A percentile compares a stretch with the other conserved stretches of the same genome.
phyloP scores from a whole-genome alignment of 2,888 invertebrate species.

The Drosophila algonquin region DNA sequence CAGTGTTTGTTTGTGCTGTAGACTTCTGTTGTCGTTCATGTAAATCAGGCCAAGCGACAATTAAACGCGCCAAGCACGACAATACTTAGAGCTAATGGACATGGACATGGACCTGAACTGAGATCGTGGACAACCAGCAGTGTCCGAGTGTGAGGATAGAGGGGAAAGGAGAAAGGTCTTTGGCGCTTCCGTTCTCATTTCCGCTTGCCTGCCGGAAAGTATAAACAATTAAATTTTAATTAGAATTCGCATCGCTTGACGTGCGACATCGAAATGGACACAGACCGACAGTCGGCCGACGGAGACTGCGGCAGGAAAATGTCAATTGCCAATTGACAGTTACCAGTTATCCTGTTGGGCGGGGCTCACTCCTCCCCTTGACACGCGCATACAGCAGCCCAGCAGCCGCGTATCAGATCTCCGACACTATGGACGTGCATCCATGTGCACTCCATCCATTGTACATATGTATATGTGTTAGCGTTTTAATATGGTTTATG shows the following conservation, averaged over 20 bases:
- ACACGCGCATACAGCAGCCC: neutral
- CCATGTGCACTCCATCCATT: too few relatives aligned
- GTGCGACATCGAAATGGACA: slow-evolving; percentile 40
- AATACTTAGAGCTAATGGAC: slow-evolving; percentile 67
- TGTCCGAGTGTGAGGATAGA: neutral
- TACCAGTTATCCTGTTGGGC: slow-evolving; percentile 2
- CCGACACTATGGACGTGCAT: neutral
- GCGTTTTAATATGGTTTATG: too few relatives aligned
- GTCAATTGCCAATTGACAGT: slow-evolving; percentile 21
- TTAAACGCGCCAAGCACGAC: slow-evolving; percentile 71
- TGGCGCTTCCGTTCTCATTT: slow-evolving; percentile 53
- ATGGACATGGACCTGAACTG: slow-evolving; percentile 29
- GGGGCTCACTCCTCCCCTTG: slow-evolving; percentile 9
- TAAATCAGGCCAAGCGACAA: slow-evolving; percentile 68
- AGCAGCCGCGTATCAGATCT: slow-evolving; percentile 40
- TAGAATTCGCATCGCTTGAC: slow-evolving; percentile 73
- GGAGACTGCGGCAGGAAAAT: slow-evolving; percentile 21
- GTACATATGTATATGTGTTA: too few relatives aligned
- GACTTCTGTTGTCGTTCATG: slow-evolving; percentile 57
- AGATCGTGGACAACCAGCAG: slow-evolving; percentile 15
- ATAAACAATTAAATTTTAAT: slow-evolving; percentile 79
- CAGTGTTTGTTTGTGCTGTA: slow-evolving; percentile 51
- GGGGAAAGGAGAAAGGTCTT: slow-evolving; percentile 31
- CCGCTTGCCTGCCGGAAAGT: slow-evolving; percentile 68
- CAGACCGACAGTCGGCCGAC: neutral